Base-by-base conservation (phyloP, 2,113 vertebrate genomes). In the Jacana jacana region DNA sequence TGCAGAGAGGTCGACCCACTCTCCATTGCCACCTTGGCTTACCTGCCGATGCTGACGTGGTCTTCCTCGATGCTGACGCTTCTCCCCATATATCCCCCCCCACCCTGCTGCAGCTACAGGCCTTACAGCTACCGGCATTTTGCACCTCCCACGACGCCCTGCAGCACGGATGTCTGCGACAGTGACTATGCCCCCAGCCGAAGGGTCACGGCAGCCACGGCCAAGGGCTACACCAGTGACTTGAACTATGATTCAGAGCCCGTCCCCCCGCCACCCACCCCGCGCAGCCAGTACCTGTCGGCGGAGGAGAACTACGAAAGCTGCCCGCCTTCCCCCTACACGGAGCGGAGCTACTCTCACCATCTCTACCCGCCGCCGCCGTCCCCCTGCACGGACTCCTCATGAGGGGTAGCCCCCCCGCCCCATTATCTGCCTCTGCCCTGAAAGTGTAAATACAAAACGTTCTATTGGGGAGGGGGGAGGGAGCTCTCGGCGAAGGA, bases 241-340 rank as follows among this genome's bases (percentile, higher is more conserved):
- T 98, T 99, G 95, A 99, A 99, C 98, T 99, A 99, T 63, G 99
- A 99, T 95, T 99, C 99, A 1, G 99, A 99, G 97, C 99, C 99
- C 10, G 99, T 99, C 95, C 99, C 99, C 3, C 99, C 99, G 0
- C 99, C 99, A 2, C 99, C 99, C 4, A 99, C 99, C 1, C 99
- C 99, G 0, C 98, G 99, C 91, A 99, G 99, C 98, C 99, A 99
- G 96, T 99, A 99, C 97, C 98, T 99, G 97, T 99, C 99, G 0
- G 99, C 99, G 0, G 99, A 99, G 98, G 99, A 99, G 98, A 99
- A 99, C 98, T 99, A 98, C 8, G 99, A 99, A 81, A 99, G 99
- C 98, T 99, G 99, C 97, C 99, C 99, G 0, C 99, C 99, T 6
- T 99, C 99, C 30, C 99, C 99, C 0, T 99, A 98, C 98, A 99